Percentiles rank a stretch among this genome's conserved stretches.
Evolutionary conservation across 2,888 invertebrate species (phyloP).

Genomic region (Eupithecia centaureata): DNA sequence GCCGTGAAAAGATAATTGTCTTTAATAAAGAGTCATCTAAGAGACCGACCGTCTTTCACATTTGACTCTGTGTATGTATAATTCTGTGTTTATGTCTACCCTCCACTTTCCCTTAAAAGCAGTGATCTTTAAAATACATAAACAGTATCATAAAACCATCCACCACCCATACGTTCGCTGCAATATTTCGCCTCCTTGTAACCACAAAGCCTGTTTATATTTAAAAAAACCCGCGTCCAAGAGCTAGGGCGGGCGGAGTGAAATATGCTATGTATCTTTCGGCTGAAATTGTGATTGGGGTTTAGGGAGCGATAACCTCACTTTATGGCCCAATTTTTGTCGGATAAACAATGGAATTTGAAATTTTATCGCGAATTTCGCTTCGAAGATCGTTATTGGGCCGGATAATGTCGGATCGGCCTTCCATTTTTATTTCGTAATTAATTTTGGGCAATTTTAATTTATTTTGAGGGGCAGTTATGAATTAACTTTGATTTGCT

Average conservation of each 20-base stretch:
- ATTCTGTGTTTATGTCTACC: not conserved
- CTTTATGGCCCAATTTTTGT: constrained; percentile 79
- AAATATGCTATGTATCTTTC: constrained; percentile 75
- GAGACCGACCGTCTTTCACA: not conserved
- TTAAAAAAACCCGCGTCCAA: constrained; percentile 47
- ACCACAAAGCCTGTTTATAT: constrained; percentile 61
- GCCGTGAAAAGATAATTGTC: too few species aligned
- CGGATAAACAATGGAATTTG: constrained; percentile 76
- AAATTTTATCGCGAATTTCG: constrained; percentile 65
- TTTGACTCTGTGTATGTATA: not conserved
- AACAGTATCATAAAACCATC: constrained; percentile 50
- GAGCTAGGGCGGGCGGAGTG: constrained; percentile 53
- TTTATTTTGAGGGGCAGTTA: constrained; percentile 37
- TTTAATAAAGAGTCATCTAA: not conserved
- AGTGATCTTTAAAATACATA: constrained; percentile 12
- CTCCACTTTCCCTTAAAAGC: not conserved
- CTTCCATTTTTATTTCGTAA: constrained; percentile 46
- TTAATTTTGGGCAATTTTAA: constrained; percentile 44
- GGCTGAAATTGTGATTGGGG: constrained; percentile 76
- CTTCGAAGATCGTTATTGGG: constrained; percentile 45
- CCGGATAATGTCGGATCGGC: constrained; percentile 42
- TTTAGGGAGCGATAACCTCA: constrained; percentile 75
- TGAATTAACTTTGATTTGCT: constrained; percentile 38
- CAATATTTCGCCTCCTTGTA: constrained; percentile 71
- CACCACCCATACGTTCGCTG: constrained; percentile 56